These are phyloP conservation scores for Enteromius argenteus DNA, from an alignment of 2,797 vertebrate genomes.

Conservation along the genomic window DNA sequence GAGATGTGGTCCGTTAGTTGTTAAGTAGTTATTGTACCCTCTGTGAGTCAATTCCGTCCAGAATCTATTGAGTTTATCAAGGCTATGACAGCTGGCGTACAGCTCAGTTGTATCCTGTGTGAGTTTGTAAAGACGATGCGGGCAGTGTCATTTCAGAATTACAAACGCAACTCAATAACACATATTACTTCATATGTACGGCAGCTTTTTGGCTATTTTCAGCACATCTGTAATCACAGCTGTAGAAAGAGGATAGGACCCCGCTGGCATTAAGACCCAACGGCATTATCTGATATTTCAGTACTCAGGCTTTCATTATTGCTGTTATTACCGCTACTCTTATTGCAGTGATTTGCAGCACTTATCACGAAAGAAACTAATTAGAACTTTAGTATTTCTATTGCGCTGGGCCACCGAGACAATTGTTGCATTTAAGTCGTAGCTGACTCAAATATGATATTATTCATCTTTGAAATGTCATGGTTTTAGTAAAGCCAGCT, in stretches of 20 bases:
- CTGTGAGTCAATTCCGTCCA: conserved; percentile 16
- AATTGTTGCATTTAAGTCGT: conserved; percentile 40
- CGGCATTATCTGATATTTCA: conserved; percentile 44
- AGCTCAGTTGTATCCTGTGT: conserved; percentile 49
- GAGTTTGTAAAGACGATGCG: conserved; percentile 38
- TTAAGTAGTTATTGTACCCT: conserved; percentile 53
- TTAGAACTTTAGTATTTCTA: conserved; percentile 48
- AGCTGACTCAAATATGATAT: conserved; percentile 33
- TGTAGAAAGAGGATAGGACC: conserved; percentile 14
- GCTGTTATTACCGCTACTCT: conserved; percentile 39
- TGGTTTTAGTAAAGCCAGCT: conserved; percentile 23
- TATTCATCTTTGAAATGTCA: conserved; percentile 39
- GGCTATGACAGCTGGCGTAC: conserved; percentile 58
- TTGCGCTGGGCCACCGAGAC: conserved; percentile 16
- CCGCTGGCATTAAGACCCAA: conserved; percentile 29
- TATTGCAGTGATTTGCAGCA: conserved; percentile 32
- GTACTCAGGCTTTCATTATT: conserved; percentile 41
- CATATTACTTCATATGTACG: conserved; percentile 32
- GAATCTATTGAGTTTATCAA: conserved; percentile 48
- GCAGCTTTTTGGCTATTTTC: conserved; percentile 13
- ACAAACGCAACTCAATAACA: conserved; percentile 54
- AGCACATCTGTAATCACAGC: conserved; percentile 33
- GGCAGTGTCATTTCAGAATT: conserved; percentile 53
- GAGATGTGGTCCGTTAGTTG: conserved; percentile 29
- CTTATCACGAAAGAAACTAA: conserved; percentile 44